Evolutionary conservation across 2,888 invertebrate genomes (phyloP).

Genomic region (Cerastis rubricosa): DNA sequence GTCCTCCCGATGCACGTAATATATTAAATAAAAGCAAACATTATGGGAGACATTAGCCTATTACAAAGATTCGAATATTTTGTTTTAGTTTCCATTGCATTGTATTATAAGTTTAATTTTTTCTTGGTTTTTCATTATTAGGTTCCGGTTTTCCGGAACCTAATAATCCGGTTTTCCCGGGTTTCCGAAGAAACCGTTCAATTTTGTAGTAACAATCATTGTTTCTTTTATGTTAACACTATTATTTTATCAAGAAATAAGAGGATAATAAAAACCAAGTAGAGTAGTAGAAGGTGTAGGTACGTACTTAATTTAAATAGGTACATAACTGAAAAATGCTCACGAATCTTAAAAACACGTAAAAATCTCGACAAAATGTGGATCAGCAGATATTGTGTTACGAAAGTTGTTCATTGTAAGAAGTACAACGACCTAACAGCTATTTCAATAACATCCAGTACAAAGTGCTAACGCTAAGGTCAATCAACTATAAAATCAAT

Average conservation of each 20-base stretch:
- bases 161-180: too few relatives aligned
- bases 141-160: background rate
- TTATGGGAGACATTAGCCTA: background rate
- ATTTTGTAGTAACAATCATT: background rate
- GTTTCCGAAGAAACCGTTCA: background rate
- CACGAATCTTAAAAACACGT: background rate
- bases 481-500: conserved; percentile 24
- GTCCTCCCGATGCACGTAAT: background rate
- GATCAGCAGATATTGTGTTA: background rate
- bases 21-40: background rate
- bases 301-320: background rate
- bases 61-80: background rate
- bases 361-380: background rate
- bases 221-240: background rate
- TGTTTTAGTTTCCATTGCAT: background rate
- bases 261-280: background rate
- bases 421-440: conserved; percentile 3
- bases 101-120: background rate
- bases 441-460: background rate
- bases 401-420: background rate
- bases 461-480: conserved; percentile 1
- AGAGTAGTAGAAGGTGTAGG: too few relatives aligned
- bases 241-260: background rate
- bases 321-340: background rate
- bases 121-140: background rate